These are phyloP conservation scores for Euzophera pinguis DNA, from an alignment of 2,888 invertebrate genomes.

Conservation along the genomic window DNA sequence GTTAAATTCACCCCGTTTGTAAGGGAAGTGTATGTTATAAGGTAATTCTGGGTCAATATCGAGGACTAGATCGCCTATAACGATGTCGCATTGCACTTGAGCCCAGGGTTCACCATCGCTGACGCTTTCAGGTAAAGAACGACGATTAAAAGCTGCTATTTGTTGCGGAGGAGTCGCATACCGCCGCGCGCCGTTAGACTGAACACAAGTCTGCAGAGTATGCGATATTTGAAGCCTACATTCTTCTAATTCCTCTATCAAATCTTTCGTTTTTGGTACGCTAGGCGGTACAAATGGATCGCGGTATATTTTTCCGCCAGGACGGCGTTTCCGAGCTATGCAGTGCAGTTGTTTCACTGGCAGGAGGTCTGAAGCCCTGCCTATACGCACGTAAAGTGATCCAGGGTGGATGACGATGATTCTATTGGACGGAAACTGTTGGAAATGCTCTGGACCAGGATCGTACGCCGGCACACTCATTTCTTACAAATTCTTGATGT, in stretches of 20 bases:
- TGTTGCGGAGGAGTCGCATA: conserved; percentile 94
- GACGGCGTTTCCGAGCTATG: conserved; percentile 84
- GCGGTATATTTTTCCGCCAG: conserved; percentile 76
- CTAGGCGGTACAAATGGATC: conserved; percentile 84
- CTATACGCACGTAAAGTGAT: conserved; percentile 92
- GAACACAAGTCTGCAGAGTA: conserved; percentile 91
- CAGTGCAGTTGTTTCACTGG: conserved; percentile 93
- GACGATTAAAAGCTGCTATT: conserved; percentile 91
- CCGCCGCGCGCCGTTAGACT: conserved; percentile 88
- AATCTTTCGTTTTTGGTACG: conserved; percentile 82
- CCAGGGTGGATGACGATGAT: conserved; percentile 98
- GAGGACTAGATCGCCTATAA: conserved; percentile 89
- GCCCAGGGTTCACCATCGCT: conserved; percentile 81
- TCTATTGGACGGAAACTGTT: conserved; percentile 87
- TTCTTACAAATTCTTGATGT: conserved; percentile 18
- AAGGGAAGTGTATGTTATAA: conserved; percentile 95
- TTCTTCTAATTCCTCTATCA: conserved; percentile 90
- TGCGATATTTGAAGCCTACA: conserved; percentile 90
- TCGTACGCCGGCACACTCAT: conserved; percentile 65
- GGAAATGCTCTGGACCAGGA: conserved; percentile 63
- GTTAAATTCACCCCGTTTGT: conserved; percentile 92
- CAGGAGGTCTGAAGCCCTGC: conserved; percentile 92
- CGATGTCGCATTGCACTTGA: conserved; percentile 81
- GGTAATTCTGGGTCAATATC: conserved; percentile 83
- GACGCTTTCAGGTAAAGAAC: conserved; percentile 85